Evolutionary conservation across 2,113 vertebrate species (phyloP).

Genomic region (Daubentonia madagascariensis): DNA sequence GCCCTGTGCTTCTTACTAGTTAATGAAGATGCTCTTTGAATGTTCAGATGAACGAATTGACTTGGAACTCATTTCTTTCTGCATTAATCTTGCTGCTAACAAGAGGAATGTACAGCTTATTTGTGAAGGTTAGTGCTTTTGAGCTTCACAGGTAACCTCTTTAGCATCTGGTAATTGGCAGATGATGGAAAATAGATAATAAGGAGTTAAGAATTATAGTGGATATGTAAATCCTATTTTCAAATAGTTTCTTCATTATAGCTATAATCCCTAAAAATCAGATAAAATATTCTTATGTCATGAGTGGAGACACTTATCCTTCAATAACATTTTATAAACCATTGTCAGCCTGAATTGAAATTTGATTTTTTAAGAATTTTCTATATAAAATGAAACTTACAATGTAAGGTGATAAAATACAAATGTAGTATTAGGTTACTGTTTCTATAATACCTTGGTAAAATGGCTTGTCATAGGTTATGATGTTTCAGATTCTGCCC

Average conservation of each 20-base stretch:
- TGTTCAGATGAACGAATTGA: slow-evolving; percentile 90
- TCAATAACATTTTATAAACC: background rate
- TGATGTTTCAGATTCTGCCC: background rate
- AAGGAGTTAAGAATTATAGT: background rate
- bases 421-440: background rate
- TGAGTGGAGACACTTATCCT: background rate
- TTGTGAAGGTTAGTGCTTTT: slow-evolving; percentile 90
- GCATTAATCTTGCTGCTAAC: slow-evolving; percentile 97
- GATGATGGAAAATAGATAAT: background rate
- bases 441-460: background rate
- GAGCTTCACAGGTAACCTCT: background rate
- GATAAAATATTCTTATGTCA: background rate
- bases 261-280: background rate
- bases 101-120: slow-evolving; percentile 95
- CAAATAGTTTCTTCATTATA: background rate
- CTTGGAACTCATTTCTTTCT: slow-evolving; percentile 95
- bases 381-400: slow-evolving; percentile 18
- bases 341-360: background rate
- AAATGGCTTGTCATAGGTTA: background rate
- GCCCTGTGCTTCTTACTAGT: slow-evolving; percentile 82
- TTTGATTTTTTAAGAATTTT: slow-evolving; percentile 24
- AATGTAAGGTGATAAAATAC: background rate
- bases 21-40: slow-evolving; percentile 96
- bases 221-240: background rate
- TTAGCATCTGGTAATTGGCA: background rate